Evolutionary conservation across 1,140 invertebrate genomes (phyloP).

Genomic region (Drosophila sulfurigaster): DNA sequence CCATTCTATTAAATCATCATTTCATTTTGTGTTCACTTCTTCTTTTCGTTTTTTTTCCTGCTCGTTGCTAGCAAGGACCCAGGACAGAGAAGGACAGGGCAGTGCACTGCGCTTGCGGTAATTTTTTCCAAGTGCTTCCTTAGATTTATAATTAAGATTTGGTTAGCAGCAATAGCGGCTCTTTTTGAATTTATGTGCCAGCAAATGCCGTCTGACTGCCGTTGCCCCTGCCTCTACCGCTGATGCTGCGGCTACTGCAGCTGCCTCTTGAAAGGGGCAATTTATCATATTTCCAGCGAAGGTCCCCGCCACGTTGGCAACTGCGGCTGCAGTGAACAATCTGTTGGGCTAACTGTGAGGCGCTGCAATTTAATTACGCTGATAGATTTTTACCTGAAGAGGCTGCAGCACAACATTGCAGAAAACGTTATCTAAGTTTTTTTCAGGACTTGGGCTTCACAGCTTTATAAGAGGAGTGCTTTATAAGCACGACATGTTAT

Average conservation of each 20-base stretch:
- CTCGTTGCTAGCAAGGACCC: constrained; percentile 3
- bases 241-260: constrained; percentile 23
- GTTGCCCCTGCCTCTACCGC: constrained; percentile 19
- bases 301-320: constrained; percentile 39
- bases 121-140: constrained; percentile 81
- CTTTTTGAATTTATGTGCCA: constrained; percentile 64
- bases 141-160: constrained; percentile 84
- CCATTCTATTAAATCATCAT: constrained; percentile 84
- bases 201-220: constrained; percentile 45
- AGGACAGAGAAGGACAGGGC: constrained; percentile 5
- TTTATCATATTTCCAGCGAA: constrained; percentile 76
- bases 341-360: constrained; percentile 48
- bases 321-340: constrained; percentile 30
- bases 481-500: too few species aligned
- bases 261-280: constrained; percentile 60
- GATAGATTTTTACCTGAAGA: constrained; percentile 45
- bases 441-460: not conserved
- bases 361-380: constrained; percentile 69
- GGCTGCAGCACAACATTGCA: constrained; percentile 2
- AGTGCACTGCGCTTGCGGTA: constrained; percentile 69
- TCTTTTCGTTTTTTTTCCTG: constrained; percentile 8
- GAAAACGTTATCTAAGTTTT: constrained; percentile 8
- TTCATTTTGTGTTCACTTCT: constrained; percentile 58
- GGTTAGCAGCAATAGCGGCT: constrained; percentile 76
- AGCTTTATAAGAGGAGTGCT: not conserved